Evolutionary conservation across 2,888 invertebrate species (phyloP).

Genomic region (Cyrtodaria siliqua): DNA sequence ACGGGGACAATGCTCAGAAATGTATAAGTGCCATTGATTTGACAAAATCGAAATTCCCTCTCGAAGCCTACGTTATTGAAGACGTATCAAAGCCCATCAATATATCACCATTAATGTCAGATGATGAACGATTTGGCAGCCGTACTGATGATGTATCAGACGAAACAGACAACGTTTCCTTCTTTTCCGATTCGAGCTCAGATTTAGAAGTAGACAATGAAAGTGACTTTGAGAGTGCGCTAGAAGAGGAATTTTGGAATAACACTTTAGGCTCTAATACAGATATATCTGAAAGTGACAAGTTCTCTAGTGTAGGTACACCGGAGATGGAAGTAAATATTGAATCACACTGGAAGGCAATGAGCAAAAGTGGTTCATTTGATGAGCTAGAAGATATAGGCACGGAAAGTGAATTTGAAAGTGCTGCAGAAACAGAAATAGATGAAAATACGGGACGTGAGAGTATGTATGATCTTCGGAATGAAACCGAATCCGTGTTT

Average conservation of each 20-base stretch:
- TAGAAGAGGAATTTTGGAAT: slow-evolving; percentile 42
- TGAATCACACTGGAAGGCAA: too few species aligned
- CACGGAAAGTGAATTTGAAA: not conserved
- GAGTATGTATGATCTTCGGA: too few species aligned
- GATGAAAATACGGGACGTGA: too few species aligned
- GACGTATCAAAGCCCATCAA: too few species aligned
- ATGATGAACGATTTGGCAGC: too few species aligned
- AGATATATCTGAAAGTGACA: slow-evolving; percentile 3
- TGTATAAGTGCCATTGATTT: not conserved
- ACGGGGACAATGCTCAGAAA: too few species aligned
- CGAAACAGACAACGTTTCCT: not conserved
- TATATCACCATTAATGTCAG: slow-evolving; percentile 1
- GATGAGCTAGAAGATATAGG: too few species aligned
- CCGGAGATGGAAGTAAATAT: too few species aligned
- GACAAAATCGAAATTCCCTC: not conserved
- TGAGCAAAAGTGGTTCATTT: too few species aligned
- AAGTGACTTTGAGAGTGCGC: slow-evolving; percentile 44
- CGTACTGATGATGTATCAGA: not conserved
- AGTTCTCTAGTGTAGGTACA: too few species aligned
- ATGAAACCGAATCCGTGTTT: too few species aligned
- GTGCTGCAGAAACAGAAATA: not conserved
- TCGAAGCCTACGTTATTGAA: too few species aligned
- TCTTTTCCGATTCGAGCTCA: not conserved
- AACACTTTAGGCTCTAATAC: slow-evolving; percentile 19
- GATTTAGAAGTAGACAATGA: slow-evolving; percentile 1